Evolutionary conservation across 1,140 invertebrate genomes (phyloP).

Genomic region (Drosophila gunungcola): DNA sequence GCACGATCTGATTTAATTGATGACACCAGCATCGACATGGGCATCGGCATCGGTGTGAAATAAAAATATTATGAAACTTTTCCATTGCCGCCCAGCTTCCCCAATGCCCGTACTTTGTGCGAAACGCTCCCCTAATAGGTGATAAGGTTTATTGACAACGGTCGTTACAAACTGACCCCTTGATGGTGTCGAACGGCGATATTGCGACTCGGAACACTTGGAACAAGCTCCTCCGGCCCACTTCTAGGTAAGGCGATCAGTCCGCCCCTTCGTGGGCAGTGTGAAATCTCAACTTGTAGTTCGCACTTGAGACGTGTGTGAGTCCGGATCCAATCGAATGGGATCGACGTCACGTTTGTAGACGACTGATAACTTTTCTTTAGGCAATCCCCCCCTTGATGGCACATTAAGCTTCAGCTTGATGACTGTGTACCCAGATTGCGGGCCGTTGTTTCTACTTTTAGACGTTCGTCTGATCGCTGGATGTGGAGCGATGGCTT

Average conservation of each 20-base stretch:
- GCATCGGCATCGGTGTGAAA: constrained; percentile 1
- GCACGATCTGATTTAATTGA: constrained; percentile 16
- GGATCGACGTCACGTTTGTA: constrained; percentile 61
- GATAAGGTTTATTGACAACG: constrained; percentile 79
- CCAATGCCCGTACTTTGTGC: constrained; percentile 1
- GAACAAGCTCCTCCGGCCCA: constrained; percentile 59
- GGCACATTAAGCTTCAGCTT: constrained; percentile 69
- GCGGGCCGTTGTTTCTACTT: constrained; percentile 27
- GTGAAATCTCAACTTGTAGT: constrained; percentile 44
- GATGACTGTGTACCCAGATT: constrained; percentile 75
- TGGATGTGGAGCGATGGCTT: constrained; percentile 24
- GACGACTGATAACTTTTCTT: constrained; percentile 74
- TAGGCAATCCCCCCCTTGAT: constrained; percentile 79
- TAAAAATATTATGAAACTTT: constrained; percentile 65
- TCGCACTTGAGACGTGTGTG: constrained; percentile 35
- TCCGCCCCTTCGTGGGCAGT: constrained; percentile 51
- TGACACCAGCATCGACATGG: constrained; percentile 17
- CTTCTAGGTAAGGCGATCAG: constrained; percentile 39
- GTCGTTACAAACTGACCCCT: constrained; percentile 62
- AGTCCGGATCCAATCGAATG: constrained; percentile 27
- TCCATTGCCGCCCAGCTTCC: constrained; percentile 51
- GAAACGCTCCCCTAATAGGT: constrained; percentile 32
- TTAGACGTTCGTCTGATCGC: constrained; percentile 15
- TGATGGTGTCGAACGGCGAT: constrained; percentile 32
- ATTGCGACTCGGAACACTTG: constrained; percentile 51